Conservation (phyloP, 2,113 vertebrate genomes). For the Petrocephalus microphthalmus region DNA sequence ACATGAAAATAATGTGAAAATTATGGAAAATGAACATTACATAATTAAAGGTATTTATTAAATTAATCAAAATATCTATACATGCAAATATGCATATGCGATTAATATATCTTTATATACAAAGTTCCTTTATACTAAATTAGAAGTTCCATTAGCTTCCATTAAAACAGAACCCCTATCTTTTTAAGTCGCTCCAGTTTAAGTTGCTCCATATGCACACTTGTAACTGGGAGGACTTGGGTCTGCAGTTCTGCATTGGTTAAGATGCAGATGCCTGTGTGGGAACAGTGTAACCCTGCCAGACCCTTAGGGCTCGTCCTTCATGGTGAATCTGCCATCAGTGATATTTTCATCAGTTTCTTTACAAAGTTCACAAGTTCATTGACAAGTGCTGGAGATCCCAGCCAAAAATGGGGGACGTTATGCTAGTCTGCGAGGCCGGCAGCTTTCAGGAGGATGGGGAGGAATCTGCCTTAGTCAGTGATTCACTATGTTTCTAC, state of each 20-base stretch:
- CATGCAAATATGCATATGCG: neutral
- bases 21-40: neutral
- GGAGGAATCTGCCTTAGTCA: neutral
- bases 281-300: too few species aligned
- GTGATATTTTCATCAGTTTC: neutral
- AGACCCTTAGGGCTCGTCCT: neutral
- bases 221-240: neutral
- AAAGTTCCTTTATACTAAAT: neutral
- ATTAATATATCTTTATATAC: neutral
- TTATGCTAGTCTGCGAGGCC: neutral
- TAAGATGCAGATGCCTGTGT: neutral
- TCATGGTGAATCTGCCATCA: neutral
- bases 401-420: too few species aligned
- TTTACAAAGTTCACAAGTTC: neutral
- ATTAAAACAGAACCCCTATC: neutral
- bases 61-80: neutral
- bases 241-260: neutral
- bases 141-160: neutral
- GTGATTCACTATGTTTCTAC: neutral
- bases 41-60: neutral
- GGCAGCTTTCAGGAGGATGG: neutral
- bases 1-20: neutral
- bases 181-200: constrained; percentile 3
- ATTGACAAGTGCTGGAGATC: neutral
- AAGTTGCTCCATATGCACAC: neutral